Evolutionary conservation across 2,113 vertebrate genomes (phyloP), one percentile per base, ranked within the genome.

Genomic region (Ia io): DNA sequence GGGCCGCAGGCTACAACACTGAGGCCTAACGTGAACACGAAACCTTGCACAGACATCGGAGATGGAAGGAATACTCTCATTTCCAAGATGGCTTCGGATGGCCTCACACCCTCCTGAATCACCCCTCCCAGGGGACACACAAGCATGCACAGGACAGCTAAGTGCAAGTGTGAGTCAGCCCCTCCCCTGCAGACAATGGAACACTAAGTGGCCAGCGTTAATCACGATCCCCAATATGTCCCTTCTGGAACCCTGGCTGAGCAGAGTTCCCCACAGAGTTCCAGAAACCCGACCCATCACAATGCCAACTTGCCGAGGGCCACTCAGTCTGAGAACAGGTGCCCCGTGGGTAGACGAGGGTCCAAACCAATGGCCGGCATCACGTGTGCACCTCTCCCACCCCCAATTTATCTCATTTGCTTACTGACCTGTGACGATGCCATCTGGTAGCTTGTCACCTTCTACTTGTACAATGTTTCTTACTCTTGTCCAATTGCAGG

Each of bases 1-100:
- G 97, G 87, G 97, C 97, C 97, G 78, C 92, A 78, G 87, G 97
- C 97, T 95, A 95, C 94, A 40, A 95, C 93, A 37, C 97, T 95
- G 97, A 92, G 94, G 96, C 97, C 97, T 95, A 96, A 97, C 88
- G 94, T 90, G 93, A 96, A 79, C 91, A 67, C 40, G 96, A 42
- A 92, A 37, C 28, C 76, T 32, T 88, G 76, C 97, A 97, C 71
- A 85, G 95, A 97, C 73, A 90, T 79, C 96, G 77, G 97, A 84
- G 92, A 90, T 83, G 78, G 88, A 96, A 96, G 89, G 95, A 90
- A 90, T 78, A 63, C 93, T 96, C 95, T 96, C 74, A 73, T 93
- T 74, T 96, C 96, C 70, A 79, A 95, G 96, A 94, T 77, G 88
- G 96, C 97, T 95, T 35, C 69, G 94, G 96, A 97, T 90, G 94